These are phyloP conservation scores for Mionectes macconnelli DNA, from an alignment of 2,113 vertebrate species.

Conservation along the genomic window DNA sequence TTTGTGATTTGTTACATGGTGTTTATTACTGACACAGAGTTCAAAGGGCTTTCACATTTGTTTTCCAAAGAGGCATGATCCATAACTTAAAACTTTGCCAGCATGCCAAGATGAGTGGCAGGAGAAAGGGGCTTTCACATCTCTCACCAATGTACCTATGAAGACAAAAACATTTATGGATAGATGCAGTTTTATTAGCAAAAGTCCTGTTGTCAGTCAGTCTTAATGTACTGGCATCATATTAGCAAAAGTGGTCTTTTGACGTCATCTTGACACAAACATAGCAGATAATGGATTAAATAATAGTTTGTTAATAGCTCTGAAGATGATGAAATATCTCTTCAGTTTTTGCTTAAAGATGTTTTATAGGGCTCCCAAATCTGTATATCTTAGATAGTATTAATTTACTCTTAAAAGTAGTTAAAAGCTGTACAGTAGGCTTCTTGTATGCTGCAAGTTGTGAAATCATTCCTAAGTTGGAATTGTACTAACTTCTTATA, in stretches of 20 bases:
- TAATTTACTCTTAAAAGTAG: neutral
- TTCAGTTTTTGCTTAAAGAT: neutral
- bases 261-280: neutral
- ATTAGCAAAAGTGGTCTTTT: neutral
- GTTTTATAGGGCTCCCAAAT: neutral
- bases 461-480: neutral
- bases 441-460: neutral
- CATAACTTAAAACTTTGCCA: neutral
- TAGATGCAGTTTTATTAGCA: neutral
- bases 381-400: neutral
- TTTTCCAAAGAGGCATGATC: neutral
- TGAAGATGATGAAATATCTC: neutral
- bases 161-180: neutral
- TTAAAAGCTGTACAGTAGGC: neutral
- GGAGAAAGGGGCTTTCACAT: neutral
- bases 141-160: neutral
- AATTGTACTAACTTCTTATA: neutral
- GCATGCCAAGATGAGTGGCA: neutral
- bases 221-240: neutral
- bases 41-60: neutral
- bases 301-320: neutral
- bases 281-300: neutral
- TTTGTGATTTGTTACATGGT: neutral
- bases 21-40: neutral
- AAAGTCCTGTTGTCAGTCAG: neutral